Percentiles rank a stretch among this genome's conserved stretches.
Evolutionary conservation across 92 coral and sea anemone species (phyloP).

Genomic region (Palythoa caribaeorum): DNA sequence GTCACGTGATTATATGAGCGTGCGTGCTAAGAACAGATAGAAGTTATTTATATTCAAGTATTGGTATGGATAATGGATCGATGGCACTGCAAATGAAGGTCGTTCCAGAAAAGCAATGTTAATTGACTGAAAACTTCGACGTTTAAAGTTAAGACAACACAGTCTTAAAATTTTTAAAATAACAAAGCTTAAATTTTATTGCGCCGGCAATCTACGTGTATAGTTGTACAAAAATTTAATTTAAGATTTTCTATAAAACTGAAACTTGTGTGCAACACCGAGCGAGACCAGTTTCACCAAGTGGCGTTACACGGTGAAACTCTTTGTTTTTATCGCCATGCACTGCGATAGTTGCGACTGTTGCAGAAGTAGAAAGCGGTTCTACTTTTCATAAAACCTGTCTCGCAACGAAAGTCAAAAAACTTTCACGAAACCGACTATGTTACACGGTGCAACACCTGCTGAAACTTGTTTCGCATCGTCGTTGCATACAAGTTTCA

Average conservation of each 20-base stretch:
- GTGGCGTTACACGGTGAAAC: no score
- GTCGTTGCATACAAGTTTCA: no score
- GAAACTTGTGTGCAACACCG: no score
- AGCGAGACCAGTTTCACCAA: no score
- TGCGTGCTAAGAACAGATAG: slow-evolving; percentile 22
- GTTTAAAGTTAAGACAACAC: not conserved
- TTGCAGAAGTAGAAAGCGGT: no score
- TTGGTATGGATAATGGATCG: not conserved
- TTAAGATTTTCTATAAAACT: slow-evolving; percentile 29
- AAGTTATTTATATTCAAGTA: slow-evolving; percentile 10
- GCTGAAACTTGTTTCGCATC: no score
- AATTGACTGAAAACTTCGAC: not conserved
- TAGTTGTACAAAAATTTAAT: slow-evolving; percentile 32
- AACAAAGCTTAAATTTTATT: slow-evolving; percentile 25
- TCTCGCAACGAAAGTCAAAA: no score
- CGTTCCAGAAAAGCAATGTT: not conserved
- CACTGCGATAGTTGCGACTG: no score
- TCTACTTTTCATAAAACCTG: no score
- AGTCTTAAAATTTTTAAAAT: not conserved
- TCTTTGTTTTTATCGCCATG: no score
- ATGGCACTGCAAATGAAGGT: slow-evolving; percentile 15
- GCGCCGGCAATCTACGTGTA: slow-evolving; percentile 29
- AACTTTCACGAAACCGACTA: no score
- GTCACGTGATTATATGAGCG: slow-evolving; percentile 22
- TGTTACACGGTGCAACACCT: no score